phyloP scores from a whole-genome alignment of 2,797 vertebrate genomes.

The Enteromius radiatus region DNA sequence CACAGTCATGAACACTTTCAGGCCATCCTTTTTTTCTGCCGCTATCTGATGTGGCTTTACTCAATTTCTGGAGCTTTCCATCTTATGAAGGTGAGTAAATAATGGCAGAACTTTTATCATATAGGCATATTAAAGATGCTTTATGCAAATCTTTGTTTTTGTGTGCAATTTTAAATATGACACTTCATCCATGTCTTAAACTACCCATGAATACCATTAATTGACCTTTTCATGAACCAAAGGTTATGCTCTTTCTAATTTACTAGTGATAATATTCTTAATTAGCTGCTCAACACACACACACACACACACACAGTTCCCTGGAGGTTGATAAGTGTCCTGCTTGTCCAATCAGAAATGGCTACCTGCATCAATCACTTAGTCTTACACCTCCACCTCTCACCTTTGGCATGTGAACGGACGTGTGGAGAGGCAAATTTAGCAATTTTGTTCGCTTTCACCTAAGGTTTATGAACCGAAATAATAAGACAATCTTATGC shows the following conservation, averaged over 20 bases:
- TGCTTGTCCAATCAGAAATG: constrained; percentile 40
- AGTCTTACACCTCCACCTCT: constrained; percentile 8
- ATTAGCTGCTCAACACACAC: constrained; percentile 23
- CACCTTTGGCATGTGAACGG: constrained; percentile 16
- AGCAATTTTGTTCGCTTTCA: constrained; percentile 1
- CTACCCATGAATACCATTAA: neutral
- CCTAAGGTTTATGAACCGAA: neutral
- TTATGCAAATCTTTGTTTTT: neutral
- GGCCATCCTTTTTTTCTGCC: neutral
- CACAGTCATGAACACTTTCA: neutral
- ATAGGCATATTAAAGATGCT: neutral
- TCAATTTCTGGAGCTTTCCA: neutral
- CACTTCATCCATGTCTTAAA: neutral
- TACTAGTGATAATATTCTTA: constrained; percentile 19
- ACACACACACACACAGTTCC: constrained; percentile 9
- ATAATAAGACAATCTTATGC: neutral
- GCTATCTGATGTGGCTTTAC: neutral
- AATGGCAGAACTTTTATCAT: neutral
- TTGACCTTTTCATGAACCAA: neutral
- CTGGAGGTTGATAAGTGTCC: constrained; percentile 9
- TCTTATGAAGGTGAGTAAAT: neutral
- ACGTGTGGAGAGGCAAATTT: constrained; percentile 16
- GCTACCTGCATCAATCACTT: constrained; percentile 16
- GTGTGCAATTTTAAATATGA: neutral
- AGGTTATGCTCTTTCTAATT: constrained; percentile 2